These are phyloP conservation scores for Oscheius sp. DNA, from an alignment of 2,888 invertebrate genomes.

Conservation along the genomic window DNA sequence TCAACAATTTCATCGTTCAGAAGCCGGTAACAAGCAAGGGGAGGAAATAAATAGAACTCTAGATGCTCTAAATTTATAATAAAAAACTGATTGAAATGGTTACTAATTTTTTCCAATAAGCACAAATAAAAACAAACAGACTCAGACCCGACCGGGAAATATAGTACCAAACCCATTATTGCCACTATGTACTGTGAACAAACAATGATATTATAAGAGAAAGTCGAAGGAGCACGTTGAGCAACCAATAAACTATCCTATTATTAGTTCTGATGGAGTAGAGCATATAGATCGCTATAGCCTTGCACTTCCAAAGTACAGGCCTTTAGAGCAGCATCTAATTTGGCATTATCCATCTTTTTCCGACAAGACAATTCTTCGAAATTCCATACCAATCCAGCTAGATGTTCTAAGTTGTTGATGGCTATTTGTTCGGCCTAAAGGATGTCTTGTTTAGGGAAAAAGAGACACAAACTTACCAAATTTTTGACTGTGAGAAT, in stretches of 20 bases:
- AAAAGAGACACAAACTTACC: not conserved
- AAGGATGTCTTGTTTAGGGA: not conserved
- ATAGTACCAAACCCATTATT: conserved; percentile 29
- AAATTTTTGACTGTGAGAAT: not conserved
- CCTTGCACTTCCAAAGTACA: conserved; percentile 1
- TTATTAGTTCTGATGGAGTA: not conserved
- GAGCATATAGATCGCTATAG: not conserved
- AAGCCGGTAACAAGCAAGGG: not conserved
- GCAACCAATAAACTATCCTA: conserved; percentile 10
- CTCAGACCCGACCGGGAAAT: conserved; percentile 33
- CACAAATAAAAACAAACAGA: not conserved
- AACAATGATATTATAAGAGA: not conserved
- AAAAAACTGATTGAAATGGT: not conserved
- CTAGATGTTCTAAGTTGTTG: not conserved
- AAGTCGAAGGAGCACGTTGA: not conserved
- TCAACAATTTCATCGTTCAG: conserved; percentile 18
- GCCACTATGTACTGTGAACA: conserved; percentile 3
- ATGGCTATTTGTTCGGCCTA: conserved; percentile 4
- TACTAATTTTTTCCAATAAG: not conserved
- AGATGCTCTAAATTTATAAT: conserved; percentile 19
- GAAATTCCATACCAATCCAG: conserved; percentile 1
- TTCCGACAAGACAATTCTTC: conserved; percentile 10
- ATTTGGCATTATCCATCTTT: not conserved
- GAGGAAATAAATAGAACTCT: conserved; percentile 30
- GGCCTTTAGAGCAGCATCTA: conserved; percentile 10